Conservation (phyloP, 2,888 invertebrate genomes). For the Andrena fulva region DNA sequence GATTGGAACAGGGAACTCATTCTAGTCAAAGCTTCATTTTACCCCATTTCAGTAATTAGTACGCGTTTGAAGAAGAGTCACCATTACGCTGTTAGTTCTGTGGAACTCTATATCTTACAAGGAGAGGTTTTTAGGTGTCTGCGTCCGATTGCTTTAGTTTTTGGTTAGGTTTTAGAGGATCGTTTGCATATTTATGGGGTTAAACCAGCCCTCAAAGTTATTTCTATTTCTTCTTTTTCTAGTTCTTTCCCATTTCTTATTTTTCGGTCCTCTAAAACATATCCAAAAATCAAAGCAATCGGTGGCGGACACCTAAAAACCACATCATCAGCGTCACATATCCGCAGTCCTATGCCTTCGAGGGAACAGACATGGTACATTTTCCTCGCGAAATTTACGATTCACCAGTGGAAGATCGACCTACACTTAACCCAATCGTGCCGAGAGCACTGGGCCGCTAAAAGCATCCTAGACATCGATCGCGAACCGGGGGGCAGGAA, state of each 20-base stretch:
- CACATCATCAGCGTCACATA: no score
- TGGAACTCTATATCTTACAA: not conserved
- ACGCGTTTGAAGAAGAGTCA: not conserved
- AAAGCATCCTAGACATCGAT: conserved; percentile 22
- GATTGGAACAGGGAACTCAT: not conserved
- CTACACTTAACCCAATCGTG: not conserved
- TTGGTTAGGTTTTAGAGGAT: no score
- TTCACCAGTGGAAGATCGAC: not conserved
- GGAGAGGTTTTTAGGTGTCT: no score
- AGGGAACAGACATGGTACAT: not conserved
- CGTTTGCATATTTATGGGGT: no score
- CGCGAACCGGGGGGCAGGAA: conserved; percentile 21
- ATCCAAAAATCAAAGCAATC: no score
- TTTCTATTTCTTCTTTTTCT: no score
- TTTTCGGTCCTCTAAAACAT: no score
- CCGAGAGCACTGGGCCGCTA: not conserved
- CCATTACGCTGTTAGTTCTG: not conserved
- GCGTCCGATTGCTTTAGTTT: no score
- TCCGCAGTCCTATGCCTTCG: no score
- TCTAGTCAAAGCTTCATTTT: not conserved
- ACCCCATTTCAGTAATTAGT: conserved; percentile 1
- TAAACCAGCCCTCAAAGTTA: no score
- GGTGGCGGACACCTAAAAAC: no score
- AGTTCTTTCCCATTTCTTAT: no score
- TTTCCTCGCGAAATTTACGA: not conserved